phyloP scores from a whole-genome alignment of 35 echinoderm and acorn worm genomes.

The Hemicentrotus pulcherrimus region DNA sequence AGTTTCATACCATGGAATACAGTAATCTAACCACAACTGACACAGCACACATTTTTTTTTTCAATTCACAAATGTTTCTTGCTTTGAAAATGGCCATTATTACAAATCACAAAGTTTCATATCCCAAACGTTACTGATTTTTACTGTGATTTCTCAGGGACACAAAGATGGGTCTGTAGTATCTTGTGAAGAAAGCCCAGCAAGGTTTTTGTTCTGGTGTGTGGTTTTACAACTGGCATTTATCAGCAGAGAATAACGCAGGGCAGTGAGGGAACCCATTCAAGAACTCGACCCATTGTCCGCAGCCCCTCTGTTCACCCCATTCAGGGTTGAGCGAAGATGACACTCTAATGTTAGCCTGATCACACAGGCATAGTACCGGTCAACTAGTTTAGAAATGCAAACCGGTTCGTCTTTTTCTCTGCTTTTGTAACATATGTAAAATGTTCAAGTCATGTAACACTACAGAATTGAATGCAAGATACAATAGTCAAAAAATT shows the following conservation, averaged over 20 bases:
- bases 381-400: not conserved
- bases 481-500: too few relatives aligned
- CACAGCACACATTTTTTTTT: too few relatives aligned
- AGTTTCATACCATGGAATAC: too few relatives aligned
- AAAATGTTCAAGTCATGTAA: too few relatives aligned
- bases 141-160: not conserved
- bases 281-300: not conserved
- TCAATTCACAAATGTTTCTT: too few relatives aligned
- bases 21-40: too few relatives aligned
- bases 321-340: not conserved
- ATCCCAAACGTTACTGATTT: too few relatives aligned
- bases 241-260: not conserved
- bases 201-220: not conserved
- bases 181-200: not conserved
- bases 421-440: too few relatives aligned
- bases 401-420: not conserved
- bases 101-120: too few relatives aligned
- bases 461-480: too few relatives aligned
- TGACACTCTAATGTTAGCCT: not conserved
- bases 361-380: constrained; percentile 8
- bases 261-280: not conserved
- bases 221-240: constrained; percentile 9
- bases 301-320: not conserved
- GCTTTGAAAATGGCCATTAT: too few relatives aligned
- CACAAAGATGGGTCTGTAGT: not conserved